Evolutionary conservation across 2,797 vertebrate species (phyloP).

Genomic region (Lates japonicus): DNA sequence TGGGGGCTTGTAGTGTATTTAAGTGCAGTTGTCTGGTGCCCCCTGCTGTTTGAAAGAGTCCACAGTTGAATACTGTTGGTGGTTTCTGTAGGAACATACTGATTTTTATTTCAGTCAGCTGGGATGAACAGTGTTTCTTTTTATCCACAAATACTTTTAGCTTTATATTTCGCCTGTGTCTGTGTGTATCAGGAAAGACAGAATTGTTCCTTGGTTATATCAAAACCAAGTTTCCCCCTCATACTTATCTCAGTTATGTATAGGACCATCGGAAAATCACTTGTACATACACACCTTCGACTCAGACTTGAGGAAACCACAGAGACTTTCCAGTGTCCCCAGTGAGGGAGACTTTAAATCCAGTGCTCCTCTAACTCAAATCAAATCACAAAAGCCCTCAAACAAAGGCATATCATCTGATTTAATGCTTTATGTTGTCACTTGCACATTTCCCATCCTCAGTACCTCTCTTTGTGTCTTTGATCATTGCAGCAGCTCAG

Average conservation of each 20-base stretch:
- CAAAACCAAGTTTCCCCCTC: not conserved
- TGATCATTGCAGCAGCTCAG: not conserved
- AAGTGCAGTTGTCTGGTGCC: slow-evolving; percentile 59
- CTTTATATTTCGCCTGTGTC: not conserved
- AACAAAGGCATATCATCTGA: not conserved
- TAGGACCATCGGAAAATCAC: not conserved
- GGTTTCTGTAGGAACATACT: not conserved
- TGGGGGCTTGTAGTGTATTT: not conserved
- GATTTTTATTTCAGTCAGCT: not conserved
- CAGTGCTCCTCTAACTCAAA: not conserved
- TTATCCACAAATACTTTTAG: not conserved
- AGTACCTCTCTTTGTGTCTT: not conserved
- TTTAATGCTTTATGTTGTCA: not conserved
- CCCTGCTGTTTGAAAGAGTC: slow-evolving; percentile 56
- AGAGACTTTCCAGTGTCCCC: too few relatives aligned
- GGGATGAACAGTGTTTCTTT: not conserved
- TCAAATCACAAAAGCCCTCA: not conserved
- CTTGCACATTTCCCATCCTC: not conserved
- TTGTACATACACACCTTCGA: not conserved
- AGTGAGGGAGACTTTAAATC: not conserved
- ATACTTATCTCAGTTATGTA: not conserved
- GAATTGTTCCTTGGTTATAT: not conserved
- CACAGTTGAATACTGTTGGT: not conserved
- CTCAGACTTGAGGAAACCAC: too few relatives aligned
- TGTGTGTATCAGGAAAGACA: too few relatives aligned